Percentiles rank a stretch among this genome's conserved stretches.
Conservation (phyloP, 2,888 invertebrate genomes). For the Achlya flavicornis region DNA sequence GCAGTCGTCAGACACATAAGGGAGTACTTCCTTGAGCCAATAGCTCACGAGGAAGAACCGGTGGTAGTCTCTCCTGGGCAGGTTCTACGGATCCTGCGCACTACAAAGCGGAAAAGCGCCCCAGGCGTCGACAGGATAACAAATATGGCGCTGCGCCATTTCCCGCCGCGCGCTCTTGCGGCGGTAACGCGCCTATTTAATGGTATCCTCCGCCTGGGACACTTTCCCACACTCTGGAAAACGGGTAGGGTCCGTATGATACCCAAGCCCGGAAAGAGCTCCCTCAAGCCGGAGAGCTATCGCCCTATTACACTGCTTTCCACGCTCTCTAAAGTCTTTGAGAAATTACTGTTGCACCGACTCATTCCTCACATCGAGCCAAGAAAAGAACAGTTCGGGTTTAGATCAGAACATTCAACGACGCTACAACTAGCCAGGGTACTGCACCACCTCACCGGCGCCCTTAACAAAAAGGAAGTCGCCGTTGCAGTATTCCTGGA, state of each 20-base stretch:
- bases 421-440: slow-evolving; percentile 37
- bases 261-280: neutral
- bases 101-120: neutral
- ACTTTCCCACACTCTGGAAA: slow-evolving; percentile 19
- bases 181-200: slow-evolving; percentile 25
- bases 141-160: slow-evolving; percentile 21
- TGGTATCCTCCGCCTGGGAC: slow-evolving; percentile 28
- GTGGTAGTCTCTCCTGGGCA: no score
- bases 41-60: no score
- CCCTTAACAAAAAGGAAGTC: slow-evolving; percentile 22
- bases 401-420: slow-evolving; percentile 32
- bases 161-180: slow-evolving; percentile 21
- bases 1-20: no score
- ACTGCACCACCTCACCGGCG: slow-evolving; percentile 25
- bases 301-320: neutral
- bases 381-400: slow-evolving; percentile 16
- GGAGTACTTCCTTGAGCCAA: no score
- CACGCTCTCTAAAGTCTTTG: neutral
- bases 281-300: neutral
- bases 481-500: slow-evolving; percentile 31
- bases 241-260: slow-evolving; percentile 20
- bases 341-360: slow-evolving; percentile 13
- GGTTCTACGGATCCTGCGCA: no score
- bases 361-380: slow-evolving; percentile 25
- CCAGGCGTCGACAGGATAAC: slow-evolving; percentile 1